phyloP scores from a whole-genome alignment of 2,888 invertebrate species.

The Strigamia crassipes region DNA sequence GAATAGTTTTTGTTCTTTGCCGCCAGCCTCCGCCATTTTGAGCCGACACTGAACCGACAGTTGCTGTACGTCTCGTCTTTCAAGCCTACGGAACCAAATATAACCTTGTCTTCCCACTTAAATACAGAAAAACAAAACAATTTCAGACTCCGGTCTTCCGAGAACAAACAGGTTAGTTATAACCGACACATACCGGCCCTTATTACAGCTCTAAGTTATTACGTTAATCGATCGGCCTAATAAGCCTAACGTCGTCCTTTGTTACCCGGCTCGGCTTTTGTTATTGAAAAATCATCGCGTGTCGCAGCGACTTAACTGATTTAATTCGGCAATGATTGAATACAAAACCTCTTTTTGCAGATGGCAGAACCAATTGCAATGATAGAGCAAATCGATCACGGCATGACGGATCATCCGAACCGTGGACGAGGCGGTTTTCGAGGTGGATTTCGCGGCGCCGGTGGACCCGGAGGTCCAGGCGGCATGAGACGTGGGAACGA shows the following conservation, averaged over 20 bases:
- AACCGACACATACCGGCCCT: too few relatives aligned
- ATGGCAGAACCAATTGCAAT: background rate
- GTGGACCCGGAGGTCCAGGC: background rate
- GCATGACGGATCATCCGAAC: background rate
- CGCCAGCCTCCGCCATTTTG: too few relatives aligned
- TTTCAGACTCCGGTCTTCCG: background rate
- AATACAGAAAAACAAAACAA: background rate
- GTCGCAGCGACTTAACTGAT: too few relatives aligned
- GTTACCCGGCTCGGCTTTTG: background rate
- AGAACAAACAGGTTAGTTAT: background rate
- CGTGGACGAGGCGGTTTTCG: constrained; percentile 8
- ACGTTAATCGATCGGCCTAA: background rate
- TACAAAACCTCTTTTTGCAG: background rate
- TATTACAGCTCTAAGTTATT: too few relatives aligned
- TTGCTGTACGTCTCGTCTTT: too few relatives aligned
- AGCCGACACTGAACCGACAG: too few relatives aligned
- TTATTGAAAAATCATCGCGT: too few relatives aligned
- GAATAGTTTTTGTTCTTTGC: too few relatives aligned
- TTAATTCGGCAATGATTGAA: too few relatives aligned
- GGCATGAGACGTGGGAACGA: background rate
- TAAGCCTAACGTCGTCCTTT: background rate
- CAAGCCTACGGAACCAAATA: background rate
- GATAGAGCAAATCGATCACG: background rate
- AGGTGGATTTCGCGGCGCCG: constrained; percentile 28
- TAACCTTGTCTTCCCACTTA: background rate